Base-by-base conservation (phyloP, 2,797 vertebrate species). In the Cyprinella venusta region DNA sequence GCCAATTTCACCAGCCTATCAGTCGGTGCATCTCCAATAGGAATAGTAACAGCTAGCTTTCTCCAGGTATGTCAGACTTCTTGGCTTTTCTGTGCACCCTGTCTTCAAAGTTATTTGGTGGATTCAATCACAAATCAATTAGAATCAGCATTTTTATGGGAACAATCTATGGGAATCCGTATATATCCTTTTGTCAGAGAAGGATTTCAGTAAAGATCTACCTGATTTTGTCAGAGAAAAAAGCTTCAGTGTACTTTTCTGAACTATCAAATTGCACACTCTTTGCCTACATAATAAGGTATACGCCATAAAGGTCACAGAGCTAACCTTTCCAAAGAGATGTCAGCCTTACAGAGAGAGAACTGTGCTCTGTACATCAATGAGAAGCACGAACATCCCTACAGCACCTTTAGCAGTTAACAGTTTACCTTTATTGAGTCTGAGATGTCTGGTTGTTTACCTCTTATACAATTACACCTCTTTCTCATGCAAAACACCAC, bases 391-490 rank as follows among this genome's bases (percentile, higher is more conserved):
- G 76, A 79, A 89, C 85, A 75, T 79, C 48, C 64, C 69, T 68
- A 21, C 50, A 71, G 45, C 81, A 88, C 86, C 30, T 64, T 74
- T 38, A 75, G 59, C 70, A 52, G 70, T 63, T 74, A 81, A 63
- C 12, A 2, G 24, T 69, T 59, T 77, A 59, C 26, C 24, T 61
- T 91, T 86, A 89, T 91, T 91, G 86, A 89, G 81, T 65, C 64
- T 88, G 88, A 48, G 12, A 88, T 86, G 90, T 88, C 88, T 88
- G 90, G 87, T 89, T 89, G 90, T 85, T 90, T 87, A 86, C 33
- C 54, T 88, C 87, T 82, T 72, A 91, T 85, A 89, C 91, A 91
- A 93, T 93, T 89, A 88, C 92, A 81, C 74, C 65, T 33, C 81
- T 84, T 86, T 88, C 78, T 86, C 81, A 85, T 86, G 81, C 89